Percentiles rank a stretch among this genome's conserved stretches.
Conservation (phyloP, 2,888 invertebrate species). For the Bombylius major region DNA sequence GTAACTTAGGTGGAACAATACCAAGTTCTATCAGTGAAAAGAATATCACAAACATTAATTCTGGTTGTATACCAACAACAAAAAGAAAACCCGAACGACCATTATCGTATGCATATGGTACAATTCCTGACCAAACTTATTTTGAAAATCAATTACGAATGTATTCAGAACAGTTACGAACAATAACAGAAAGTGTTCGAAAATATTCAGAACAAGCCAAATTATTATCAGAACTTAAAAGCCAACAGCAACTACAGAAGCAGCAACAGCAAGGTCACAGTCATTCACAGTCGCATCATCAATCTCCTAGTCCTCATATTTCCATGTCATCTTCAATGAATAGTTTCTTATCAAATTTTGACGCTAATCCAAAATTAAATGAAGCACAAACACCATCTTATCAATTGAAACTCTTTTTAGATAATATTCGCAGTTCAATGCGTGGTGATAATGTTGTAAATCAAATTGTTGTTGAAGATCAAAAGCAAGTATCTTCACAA, state of each 20-base stretch:
- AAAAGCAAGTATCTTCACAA: constrained; percentile 17
- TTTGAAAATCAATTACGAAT: constrained; percentile 35
- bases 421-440: constrained; percentile 35
- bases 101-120: constrained; percentile 32
- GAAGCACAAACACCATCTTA: constrained; percentile 34
- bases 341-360: constrained; percentile 28
- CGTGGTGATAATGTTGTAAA: constrained; percentile 23
- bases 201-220: constrained; percentile 37
- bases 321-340: constrained; percentile 19
- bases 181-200: constrained; percentile 35
- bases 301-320: constrained; percentile 10
- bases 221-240: constrained; percentile 32
- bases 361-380: constrained; percentile 8
- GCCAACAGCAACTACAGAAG: constrained; percentile 28
- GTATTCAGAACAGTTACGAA: constrained; percentile 34
- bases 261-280: constrained; percentile 1
- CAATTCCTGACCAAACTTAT: constrained; percentile 32
- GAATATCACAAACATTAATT: constrained; percentile 1
- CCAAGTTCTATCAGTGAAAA: constrained; percentile 15
- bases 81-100: constrained; percentile 27
- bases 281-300: not conserved
- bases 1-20: not conserved
- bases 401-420: constrained; percentile 31
- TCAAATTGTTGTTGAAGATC: constrained; percentile 26
- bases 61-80: constrained; percentile 7